Evolutionary conservation across 2,797 vertebrate species (phyloP), one percentile per base, ranked within the genome.

Genomic region (Lacerta viridis): DNA sequence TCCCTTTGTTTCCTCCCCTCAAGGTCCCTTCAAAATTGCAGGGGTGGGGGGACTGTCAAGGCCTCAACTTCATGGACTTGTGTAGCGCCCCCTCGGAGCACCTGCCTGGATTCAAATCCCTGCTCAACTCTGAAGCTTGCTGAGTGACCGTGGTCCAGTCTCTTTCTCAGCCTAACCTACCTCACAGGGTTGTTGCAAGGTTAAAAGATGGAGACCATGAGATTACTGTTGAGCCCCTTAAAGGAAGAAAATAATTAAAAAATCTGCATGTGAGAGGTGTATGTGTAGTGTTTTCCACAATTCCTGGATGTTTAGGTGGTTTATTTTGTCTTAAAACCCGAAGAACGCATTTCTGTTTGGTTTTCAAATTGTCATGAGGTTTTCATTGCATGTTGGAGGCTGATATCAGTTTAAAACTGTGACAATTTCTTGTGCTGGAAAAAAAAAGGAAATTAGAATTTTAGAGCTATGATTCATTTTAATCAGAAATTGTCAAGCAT

Each of bases 391-490:
- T 17, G 6, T 80, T 90, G 92, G 90, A 71, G 27, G 91, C 92
- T 93, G 92, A 91, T 95, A 94, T 90, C 92, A 91, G 86, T 95
- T 95, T 96, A 91, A 90, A 93, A 92, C 68, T 80, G 92, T 92
- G 94, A 96, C 96, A 96, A 95, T 96, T 97, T 96, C 93, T 96
- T 96, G 93, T 94, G 94, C 18, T 85, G 5, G 23, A 96, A 96
- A 96, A n/a, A 95, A 95, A 90, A 41, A 96, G 95, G 96, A 98
- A 97, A 97, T 97, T 96, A 96, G 95, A 96, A 96, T 95, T 96
- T 95, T 95, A 91, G 95, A 96, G 93, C 96, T 97, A 96, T 97
- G 97, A 97, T 98, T 98, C 97, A 96, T 97, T 97, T 97, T 96
- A 97, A 98, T 97, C 96, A 97, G 96, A 96, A 97, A 97, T 97